phyloP scores from a whole-genome alignment of 2,113 vertebrate species.

The Paralichthys olivaceus region DNA sequence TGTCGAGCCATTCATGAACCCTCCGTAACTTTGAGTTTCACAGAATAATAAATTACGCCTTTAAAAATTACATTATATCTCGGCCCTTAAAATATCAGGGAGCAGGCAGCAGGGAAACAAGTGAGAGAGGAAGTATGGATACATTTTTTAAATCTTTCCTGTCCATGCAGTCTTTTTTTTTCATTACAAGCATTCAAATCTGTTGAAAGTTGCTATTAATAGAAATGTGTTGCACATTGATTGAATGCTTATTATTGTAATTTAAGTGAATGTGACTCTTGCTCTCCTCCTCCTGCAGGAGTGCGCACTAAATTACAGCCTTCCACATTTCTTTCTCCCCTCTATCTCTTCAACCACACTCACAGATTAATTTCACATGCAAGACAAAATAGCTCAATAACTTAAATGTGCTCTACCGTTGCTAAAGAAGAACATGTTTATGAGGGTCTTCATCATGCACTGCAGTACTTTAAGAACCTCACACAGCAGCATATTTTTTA shows the following conservation, averaged over 20 bases:
- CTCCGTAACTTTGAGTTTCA: conserved; percentile 48
- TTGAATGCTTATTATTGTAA: conserved; percentile 77
- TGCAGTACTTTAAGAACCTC: neutral
- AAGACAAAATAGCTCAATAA: conserved; percentile 8
- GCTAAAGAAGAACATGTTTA: neutral
- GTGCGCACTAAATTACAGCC: conserved; percentile 70
- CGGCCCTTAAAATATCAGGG: conserved; percentile 30
- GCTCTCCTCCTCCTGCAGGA: conserved; percentile 42
- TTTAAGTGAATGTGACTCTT: conserved; percentile 63
- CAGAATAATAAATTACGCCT: conserved; percentile 59
- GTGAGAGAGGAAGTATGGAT: neutral
- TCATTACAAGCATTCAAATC: conserved; percentile 32
- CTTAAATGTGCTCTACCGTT: conserved; percentile 6
- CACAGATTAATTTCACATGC: conserved; percentile 19
- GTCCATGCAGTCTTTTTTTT: conserved; percentile 1
- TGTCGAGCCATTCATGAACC: conserved; percentile 10
- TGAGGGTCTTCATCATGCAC: neutral
- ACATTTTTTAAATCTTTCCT: conserved; percentile 24
- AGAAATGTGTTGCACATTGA: conserved; percentile 65
- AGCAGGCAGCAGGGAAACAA: conserved; percentile 16
- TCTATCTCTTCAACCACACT: neutral
- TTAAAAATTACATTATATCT: conserved; percentile 33
- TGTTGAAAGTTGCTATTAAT: conserved; percentile 63
- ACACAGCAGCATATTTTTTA: neutral
- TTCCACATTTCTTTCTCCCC: conserved; percentile 26